phyloP scores from a whole-genome alignment of 2,888 invertebrate genomes.

The Xylota sylvarum region DNA sequence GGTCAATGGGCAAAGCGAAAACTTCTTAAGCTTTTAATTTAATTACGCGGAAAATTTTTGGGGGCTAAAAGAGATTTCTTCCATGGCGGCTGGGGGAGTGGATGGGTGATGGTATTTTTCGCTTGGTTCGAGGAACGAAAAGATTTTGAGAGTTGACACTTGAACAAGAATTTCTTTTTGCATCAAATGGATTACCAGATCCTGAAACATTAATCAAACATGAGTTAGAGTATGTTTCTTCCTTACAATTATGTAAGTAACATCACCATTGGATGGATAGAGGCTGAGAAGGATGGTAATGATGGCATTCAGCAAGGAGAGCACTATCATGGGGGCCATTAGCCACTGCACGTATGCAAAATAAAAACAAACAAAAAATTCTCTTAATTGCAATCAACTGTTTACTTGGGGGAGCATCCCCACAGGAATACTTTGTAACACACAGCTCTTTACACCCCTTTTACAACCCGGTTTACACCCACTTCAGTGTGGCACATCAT shows the following conservation, averaged over 20 bases:
- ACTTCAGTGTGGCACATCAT: not conserved
- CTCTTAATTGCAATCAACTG: slow-evolving; percentile 48
- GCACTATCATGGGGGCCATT: slow-evolving; percentile 29
- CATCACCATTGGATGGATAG: not conserved
- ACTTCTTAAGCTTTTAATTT: slow-evolving; percentile 67
- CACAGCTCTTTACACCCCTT: slow-evolving; percentile 27
- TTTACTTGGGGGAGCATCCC: slow-evolving; percentile 22
- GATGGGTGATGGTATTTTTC: not conserved
- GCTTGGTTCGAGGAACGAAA: not conserved
- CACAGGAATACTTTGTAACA: not conserved
- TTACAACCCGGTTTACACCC: slow-evolving; percentile 6
- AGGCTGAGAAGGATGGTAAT: not conserved
- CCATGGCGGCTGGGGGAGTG: too few relatives aligned
- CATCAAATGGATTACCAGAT: slow-evolving; percentile 15
- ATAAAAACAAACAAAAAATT: not conserved
- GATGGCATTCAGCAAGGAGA: not conserved
- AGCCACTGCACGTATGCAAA: slow-evolving; percentile 11
- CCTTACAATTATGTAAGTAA: slow-evolving; percentile 4
- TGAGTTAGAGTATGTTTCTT: not conserved
- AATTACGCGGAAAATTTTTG: slow-evolving; percentile 58
- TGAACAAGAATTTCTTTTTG: slow-evolving; percentile 5
- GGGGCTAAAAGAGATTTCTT: slow-evolving; percentile 39
- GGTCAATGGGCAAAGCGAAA: slow-evolving; percentile 54
- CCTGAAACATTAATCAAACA: slow-evolving; percentile 37
- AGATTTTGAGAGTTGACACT: slow-evolving; percentile 23